Evolutionary conservation across 2,113 vertebrate species (phyloP), one percentile per base, ranked within the genome.

Genomic region (Salvelinus sp.): DNA sequence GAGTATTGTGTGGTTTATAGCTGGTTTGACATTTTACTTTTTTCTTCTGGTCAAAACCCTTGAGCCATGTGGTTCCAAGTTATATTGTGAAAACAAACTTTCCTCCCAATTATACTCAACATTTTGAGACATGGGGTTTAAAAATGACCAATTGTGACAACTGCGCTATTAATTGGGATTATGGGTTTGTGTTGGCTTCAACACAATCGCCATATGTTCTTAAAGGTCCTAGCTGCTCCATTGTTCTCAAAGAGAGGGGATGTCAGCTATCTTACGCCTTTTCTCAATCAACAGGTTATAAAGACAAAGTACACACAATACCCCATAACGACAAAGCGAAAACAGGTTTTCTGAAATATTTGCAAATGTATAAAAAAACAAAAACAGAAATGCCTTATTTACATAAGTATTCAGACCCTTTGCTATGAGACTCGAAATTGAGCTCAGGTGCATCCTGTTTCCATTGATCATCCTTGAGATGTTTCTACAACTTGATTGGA

Each of bases 131-230:
- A 50, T 18, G n/a, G 9, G 38, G 65, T 78, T 81, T 47, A 81
- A 79, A 70, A 65, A 62, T 69, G 7, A 44, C 9, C 9, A 44
- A 44, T 44, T 44, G 38, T 44, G 38, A 44, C 38, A 44, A 44
- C 38, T 44, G 81, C 85, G 23, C 79, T 77, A 78, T 83, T 84
- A 79, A 79, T 82, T 86, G 69, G 68, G 50, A 85, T 75, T 76
- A 80, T 76, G 77, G 62, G 47, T 79, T 18, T 79, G 3, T 68
- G 74, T 60, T 80, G 44, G 66, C 81, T 54, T 54, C n/a, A 33
- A 33, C 30, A 33, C 30, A n/a, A 9, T 9, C 7, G 7, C 38
- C 38, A 44, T 2, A 44, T 44, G 38, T 69, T 76, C 70, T 76
- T 23, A 38, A 38, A 14, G 76, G 28, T 68, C 16, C 30, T 44